Evolutionary conservation across 2,888 invertebrate genomes (phyloP), one percentile per base, ranked within the genome.

Genomic region (Prostheceraeus crozeri): DNA sequence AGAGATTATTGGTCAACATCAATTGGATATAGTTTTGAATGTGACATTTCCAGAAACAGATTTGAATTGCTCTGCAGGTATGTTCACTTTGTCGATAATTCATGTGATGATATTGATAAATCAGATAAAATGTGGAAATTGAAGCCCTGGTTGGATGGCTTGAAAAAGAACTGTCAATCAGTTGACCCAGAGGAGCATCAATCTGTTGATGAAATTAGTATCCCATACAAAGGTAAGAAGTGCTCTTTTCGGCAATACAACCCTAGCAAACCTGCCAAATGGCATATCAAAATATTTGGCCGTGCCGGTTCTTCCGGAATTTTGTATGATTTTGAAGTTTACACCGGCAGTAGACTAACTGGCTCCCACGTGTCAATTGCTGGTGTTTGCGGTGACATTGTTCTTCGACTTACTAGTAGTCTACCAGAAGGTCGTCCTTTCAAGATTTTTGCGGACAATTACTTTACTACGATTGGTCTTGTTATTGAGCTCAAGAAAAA

Each of bases 11-110:
- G 28, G n/a, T 4, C 23, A 4, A 48, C 11, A 48, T 3, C 23
- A 19, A 48, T 30, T 4, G 23, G 28, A 11, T 53, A 28, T 28
- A n/a, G 33, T 53, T 21, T 52, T 4, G 60, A 27, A 62, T 62
- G 21, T 28, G 23, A 6, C 27, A 48, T 48, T 23, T 40, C 40
- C 10, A 48, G 48, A 48, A 48, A 48, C 14, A 48, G 63, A 21
- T 63, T 63, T 59, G 28, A 62, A 33, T 31, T 55, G 4, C 27
- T 64, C 19, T 31, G 57, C 33, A 54, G 53, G 56, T 64, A 59
- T 46, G 19, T 64, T 10, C 63, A 65, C 52, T 62, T 64, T 51
- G 59, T 57, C 21, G 63, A 64, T 56, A 65, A 65, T 35, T 16
- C 45, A 8, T 30, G 51, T 4, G 14, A 46, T 45, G 45, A 40